A percentile compares a stretch with the other conserved stretches of the same genome.
phyloP scores from a whole-genome alignment of 2,888 invertebrate genomes.

The Cheilosia vulpina region DNA sequence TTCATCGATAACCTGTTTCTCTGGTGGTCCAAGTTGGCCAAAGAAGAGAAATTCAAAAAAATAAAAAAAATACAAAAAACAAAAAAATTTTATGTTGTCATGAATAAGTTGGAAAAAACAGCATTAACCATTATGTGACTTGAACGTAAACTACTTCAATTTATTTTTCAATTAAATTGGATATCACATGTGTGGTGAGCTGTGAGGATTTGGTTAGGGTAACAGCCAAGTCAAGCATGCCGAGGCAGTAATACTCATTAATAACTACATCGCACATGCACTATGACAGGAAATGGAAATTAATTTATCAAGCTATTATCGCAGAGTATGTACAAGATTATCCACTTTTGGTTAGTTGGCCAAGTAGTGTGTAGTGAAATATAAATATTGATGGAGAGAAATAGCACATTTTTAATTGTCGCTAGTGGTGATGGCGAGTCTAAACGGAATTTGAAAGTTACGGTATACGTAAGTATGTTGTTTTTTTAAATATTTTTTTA shows the following conservation, averaged over 20 bases:
- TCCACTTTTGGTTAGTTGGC: neutral
- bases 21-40: constrained; percentile 8
- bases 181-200: neutral
- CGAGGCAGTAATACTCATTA: neutral
- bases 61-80: neutral
- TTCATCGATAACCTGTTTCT: constrained; percentile 59
- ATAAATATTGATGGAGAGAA: neutral
- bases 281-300: constrained; percentile 10
- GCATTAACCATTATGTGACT: constrained; percentile 21
- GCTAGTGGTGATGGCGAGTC: too few relatives aligned
- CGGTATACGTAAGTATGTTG: too few relatives aligned
- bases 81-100: constrained; percentile 4
- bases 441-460: too few relatives aligned
- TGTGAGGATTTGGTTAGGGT: neutral
- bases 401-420: too few relatives aligned
- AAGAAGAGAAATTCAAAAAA: neutral
- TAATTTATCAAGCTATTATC: neutral
- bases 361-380: neutral
- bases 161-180: constrained; percentile 26
- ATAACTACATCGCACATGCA: constrained; percentile 15
- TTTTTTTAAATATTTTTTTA: too few relatives aligned
- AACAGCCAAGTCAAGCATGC: neutral
- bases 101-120: constrained; percentile 7
- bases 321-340: neutral
- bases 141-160: constrained; percentile 39